Evolutionary conservation across 2,888 invertebrate species (phyloP).

Genomic region (Habroteleia sp.): DNA sequence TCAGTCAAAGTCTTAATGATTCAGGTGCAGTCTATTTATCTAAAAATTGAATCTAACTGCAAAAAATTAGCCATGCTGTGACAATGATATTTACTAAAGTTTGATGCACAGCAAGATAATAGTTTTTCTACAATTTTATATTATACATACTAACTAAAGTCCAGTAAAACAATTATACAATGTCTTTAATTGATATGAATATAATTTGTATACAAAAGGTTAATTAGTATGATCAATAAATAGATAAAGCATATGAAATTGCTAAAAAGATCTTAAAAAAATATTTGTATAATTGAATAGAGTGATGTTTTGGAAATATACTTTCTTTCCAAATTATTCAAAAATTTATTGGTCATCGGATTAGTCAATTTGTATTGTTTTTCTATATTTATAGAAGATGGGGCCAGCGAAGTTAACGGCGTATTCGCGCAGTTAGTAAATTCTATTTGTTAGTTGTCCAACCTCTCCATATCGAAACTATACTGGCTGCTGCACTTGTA

Average conservation of each 20-base stretch:
- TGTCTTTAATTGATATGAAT: too few relatives aligned
- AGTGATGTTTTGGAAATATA: conserved; percentile 19
- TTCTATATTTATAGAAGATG: too few relatives aligned
- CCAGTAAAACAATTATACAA: too few relatives aligned
- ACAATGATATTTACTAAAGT: too few relatives aligned
- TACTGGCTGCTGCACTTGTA: conserved; percentile 90
- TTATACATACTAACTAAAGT: too few relatives aligned
- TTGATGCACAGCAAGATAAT: too few relatives aligned
- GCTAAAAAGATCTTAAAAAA: conserved; percentile 17
- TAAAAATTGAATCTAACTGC: too few relatives aligned
- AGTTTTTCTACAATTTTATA: too few relatives aligned
- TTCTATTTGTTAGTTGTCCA: conserved; percentile 84
- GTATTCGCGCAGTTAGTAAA: conserved; percentile 17
- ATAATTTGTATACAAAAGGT: too few relatives aligned
- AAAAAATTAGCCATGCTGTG: too few relatives aligned
- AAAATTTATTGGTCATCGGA: conserved; percentile 11
- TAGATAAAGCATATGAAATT: conserved; percentile 3
- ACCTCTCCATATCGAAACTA: conserved; percentile 91
- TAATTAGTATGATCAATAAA: not conserved
- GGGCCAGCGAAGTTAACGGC: conserved; percentile 19
- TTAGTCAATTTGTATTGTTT: conserved; percentile 12
- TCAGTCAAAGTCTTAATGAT: too few relatives aligned
- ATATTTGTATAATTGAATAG: conserved; percentile 5
- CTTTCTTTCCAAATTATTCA: conserved; percentile 13
- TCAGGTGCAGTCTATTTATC: too few relatives aligned